A percentile compares a stretch with the other conserved stretches of the same genome.
phyloP scores from a whole-genome alignment of 2,888 invertebrate species.

The Lathronympha strigana region DNA sequence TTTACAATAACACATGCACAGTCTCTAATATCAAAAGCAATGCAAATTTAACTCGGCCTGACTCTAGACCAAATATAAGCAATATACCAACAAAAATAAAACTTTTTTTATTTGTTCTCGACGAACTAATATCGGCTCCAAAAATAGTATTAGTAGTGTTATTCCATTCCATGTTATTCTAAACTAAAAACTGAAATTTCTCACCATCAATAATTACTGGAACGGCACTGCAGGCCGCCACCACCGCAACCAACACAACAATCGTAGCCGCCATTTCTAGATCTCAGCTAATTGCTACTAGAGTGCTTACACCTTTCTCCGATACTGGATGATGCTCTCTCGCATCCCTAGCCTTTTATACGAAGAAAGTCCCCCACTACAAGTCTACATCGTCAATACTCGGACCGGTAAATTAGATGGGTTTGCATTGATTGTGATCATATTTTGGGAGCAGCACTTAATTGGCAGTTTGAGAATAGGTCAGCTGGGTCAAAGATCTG shows the following conservation, averaged over 20 bases:
- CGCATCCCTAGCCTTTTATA: slow-evolving; percentile 76
- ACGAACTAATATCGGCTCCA: too few relatives aligned
- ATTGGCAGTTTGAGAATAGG: slow-evolving; percentile 32
- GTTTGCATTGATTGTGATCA: slow-evolving; percentile 60
- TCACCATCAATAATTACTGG: slow-evolving; percentile 66
- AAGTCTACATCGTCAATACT: slow-evolving; percentile 62
- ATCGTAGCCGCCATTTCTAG: slow-evolving; percentile 66
- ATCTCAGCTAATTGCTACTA: slow-evolving; percentile 46
- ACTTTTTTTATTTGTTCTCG: too few relatives aligned
- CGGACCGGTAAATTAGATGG: slow-evolving; percentile 71
- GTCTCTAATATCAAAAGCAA: too few relatives aligned
- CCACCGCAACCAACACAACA: slow-evolving; percentile 57
- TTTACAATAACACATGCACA: too few relatives aligned
- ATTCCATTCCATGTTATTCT: not conserved
- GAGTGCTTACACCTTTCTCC: slow-evolving; percentile 63
- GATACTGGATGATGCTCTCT: slow-evolving; percentile 65
- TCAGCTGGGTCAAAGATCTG: slow-evolving; percentile 18
- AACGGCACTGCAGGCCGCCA: slow-evolving; percentile 61
- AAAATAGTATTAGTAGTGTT: too few relatives aligned
- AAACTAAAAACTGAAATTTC: slow-evolving; percentile 36
- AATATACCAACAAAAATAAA: too few relatives aligned
- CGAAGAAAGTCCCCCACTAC: slow-evolving; percentile 69
- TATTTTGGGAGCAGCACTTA: slow-evolving; percentile 51
- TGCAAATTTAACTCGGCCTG: too few relatives aligned
- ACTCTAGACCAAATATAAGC: too few relatives aligned